These are phyloP conservation scores for Lonchura striata DNA, from an alignment of 2,113 vertebrate genomes.

Conservation along the genomic window DNA sequence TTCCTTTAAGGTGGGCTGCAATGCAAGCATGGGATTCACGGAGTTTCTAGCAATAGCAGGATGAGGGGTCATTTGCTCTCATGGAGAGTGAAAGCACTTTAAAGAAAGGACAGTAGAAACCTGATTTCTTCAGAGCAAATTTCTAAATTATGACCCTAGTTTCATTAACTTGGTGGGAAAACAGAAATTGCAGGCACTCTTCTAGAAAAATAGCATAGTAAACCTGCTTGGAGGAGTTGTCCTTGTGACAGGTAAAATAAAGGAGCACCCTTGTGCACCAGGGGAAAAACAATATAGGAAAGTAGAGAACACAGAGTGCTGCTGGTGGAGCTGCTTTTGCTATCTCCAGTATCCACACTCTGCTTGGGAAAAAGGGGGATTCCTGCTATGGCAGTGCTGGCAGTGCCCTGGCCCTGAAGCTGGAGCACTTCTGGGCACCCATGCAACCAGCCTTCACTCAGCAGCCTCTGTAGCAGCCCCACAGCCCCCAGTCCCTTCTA, in stretches of 20 bases:
- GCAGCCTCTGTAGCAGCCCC: background rate
- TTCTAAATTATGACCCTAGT: background rate
- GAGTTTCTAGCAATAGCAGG: background rate
- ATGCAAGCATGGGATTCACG: background rate
- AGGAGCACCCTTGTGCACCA: background rate
- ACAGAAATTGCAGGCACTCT: background rate
- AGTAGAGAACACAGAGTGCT: background rate
- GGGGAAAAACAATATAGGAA: background rate
- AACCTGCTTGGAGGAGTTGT: background rate
- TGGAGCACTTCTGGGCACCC: background rate
- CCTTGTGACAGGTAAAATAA: background rate
- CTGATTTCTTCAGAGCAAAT: background rate
- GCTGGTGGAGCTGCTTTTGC: background rate
- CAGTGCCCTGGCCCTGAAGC: no score
- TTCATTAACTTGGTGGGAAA: background rate
- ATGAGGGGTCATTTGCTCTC: background rate
- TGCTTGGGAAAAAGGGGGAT: background rate
- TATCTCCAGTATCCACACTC: accelerated
- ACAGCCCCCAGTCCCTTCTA: background rate
- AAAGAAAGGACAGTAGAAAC: background rate
- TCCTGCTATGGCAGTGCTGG: background rate
- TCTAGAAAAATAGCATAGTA: background rate
- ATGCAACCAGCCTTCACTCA: background rate
- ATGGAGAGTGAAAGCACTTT: background rate
- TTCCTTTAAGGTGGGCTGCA: background rate